Conservation (phyloP, 2,888 invertebrate species). For the Mactromeris polynyma region DNA sequence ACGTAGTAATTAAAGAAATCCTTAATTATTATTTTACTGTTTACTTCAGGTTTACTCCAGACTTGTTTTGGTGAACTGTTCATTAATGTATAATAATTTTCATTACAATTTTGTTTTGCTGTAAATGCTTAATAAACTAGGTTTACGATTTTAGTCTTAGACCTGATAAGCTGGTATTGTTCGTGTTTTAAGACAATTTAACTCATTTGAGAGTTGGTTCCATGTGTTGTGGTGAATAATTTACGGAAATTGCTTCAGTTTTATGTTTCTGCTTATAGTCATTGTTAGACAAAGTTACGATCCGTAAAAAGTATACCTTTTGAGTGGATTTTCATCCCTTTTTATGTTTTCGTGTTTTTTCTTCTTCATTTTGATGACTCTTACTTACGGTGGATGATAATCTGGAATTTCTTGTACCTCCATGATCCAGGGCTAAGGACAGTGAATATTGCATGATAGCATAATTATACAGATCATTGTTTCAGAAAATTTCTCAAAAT, state of each 20-base stretch:
- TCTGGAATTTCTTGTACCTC: no score
- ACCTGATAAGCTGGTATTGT: background rate
- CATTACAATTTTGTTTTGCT: background rate
- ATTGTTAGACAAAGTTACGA: background rate
- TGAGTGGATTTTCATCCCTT: background rate
- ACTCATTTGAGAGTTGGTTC: background rate
- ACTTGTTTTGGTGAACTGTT: background rate
- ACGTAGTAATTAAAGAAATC: background rate
- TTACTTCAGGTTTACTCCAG: background rate
- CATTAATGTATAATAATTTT: background rate
- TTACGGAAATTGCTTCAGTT: background rate
- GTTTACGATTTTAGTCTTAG: background rate
- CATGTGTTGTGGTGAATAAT: background rate
- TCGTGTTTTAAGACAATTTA: background rate
- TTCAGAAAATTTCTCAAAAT: no score
- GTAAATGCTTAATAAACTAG: background rate
- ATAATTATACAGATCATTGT: no score
- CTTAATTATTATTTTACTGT: constrained; percentile 13
- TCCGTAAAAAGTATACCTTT: background rate
- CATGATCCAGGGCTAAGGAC: no score
- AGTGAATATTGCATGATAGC: no score
- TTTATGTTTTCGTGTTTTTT: background rate
- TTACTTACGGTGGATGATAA: no score
- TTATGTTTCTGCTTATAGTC: background rate
- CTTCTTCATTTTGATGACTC: no score